These are phyloP conservation scores for Drosophila truncata DNA, from an alignment of 1,140 invertebrate genomes.

Conservation along the genomic window DNA sequence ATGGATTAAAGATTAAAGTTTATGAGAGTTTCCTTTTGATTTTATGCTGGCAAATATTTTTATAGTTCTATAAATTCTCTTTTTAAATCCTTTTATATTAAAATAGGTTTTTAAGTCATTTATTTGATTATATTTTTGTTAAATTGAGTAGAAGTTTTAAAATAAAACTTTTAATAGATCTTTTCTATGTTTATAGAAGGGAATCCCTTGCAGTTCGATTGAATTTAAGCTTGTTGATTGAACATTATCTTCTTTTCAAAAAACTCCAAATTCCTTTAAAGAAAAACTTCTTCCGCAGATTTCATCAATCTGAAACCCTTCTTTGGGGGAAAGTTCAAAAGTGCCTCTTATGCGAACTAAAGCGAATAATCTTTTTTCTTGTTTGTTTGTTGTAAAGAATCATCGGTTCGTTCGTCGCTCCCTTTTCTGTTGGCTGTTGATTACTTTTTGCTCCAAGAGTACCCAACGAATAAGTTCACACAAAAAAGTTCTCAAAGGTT, in stretches of 20 bases:
- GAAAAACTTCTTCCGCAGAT: slow-evolving; percentile 20
- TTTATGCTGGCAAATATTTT: neutral
- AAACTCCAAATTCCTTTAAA: slow-evolving; percentile 10
- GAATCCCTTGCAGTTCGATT: neutral
- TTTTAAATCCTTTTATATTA: neutral
- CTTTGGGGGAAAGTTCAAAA: slow-evolving; percentile 13
- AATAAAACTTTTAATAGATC: neutral
- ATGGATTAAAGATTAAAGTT: neutral
- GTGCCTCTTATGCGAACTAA: slow-evolving; percentile 34
- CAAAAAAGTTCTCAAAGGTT: slow-evolving; percentile 47
- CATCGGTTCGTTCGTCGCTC: neutral
- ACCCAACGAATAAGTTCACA: slow-evolving; percentile 27
- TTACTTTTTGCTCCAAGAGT: slow-evolving; percentile 37
- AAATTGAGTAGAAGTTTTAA: neutral
- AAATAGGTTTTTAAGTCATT: neutral
- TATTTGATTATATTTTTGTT: neutral
- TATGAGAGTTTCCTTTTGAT: neutral
- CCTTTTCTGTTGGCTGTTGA: slow-evolving; percentile 28
- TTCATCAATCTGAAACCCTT: slow-evolving; percentile 15
- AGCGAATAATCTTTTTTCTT: slow-evolving; percentile 21
- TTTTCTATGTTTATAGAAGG: neutral
- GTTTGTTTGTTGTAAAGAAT: slow-evolving; percentile 29
- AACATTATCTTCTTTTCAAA: neutral
- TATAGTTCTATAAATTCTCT: neutral
- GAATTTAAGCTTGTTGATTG: slow-evolving; percentile 2